Conservation (phyloP, 2,888 invertebrate species). For the Mamestra brassicae region DNA sequence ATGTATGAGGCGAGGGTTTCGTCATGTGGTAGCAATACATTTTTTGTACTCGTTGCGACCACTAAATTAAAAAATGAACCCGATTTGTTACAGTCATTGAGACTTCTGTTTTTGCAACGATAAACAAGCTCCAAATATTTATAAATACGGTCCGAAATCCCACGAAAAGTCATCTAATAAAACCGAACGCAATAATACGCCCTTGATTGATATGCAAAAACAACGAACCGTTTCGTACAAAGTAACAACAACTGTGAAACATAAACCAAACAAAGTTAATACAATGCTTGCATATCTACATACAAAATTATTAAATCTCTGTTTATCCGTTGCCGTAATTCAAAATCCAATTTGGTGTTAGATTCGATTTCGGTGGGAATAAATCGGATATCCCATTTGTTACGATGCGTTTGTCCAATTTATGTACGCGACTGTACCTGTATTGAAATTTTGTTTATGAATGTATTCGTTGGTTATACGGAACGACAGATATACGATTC, state of each 20-base stretch:
- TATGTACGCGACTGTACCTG: conserved; percentile 71
- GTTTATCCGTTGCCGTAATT: conserved; percentile 80
- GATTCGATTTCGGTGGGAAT: conserved; percentile 83
- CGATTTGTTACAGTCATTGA: conserved; percentile 2
- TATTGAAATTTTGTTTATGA: conserved; percentile 78
- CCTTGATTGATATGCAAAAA: conserved; percentile 56
- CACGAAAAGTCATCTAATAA: conserved; percentile 43
- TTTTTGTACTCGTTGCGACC: not conserved
- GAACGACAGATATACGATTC: conserved; percentile 45
- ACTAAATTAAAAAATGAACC: not conserved
- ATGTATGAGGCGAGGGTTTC: not conserved
- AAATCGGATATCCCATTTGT: conserved; percentile 84
- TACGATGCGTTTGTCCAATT: conserved; percentile 77
- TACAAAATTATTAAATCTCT: conserved; percentile 72
- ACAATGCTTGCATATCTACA: conserved; percentile 53
- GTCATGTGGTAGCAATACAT: not conserved
- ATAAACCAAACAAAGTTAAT: conserved; percentile 62
- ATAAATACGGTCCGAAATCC: conserved; percentile 43
- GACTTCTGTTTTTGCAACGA: conserved; percentile 14
- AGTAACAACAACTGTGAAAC: conserved; percentile 42
- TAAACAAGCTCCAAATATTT: conserved; percentile 51
- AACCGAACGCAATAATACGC: conserved; percentile 35
- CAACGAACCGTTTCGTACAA: conserved; percentile 46
- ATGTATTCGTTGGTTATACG: conserved; percentile 57
- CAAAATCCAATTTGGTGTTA: conserved; percentile 87